Base-by-base conservation (phyloP, 30 jellyfish, hydroid and myxozoan genomes). In the Turritopsis rubra region DNA sequence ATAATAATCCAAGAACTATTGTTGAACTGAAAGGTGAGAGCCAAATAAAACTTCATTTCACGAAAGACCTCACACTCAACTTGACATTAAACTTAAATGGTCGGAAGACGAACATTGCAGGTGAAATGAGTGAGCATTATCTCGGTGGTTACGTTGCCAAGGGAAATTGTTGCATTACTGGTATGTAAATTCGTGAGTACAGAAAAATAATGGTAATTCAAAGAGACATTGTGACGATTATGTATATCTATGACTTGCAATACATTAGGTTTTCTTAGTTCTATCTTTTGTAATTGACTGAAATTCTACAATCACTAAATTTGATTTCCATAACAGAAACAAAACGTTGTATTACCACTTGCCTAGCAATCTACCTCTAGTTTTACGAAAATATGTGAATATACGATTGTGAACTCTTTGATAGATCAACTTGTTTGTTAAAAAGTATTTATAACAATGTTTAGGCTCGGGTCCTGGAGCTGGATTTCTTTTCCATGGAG, bases 401-500 rank as follows among this genome's bases (percentile, higher is more conserved):
- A n/a, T n/a, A n/a, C n/a, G n/a, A n/a, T n/a, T n/a, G n/a, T n/a
- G n/a, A n/a, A n/a, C n/a, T n/a, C n/a, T n/a, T n/a, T n/a, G n/a
- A n/a, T n/a, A n/a, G n/a, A n/a, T n/a, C n/a, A 68, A 68, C 30
- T 9, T 19, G 9, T 68, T 7, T 68, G 77, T 68, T n/a, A 60
- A 18, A 18, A 60, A 0, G 21, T 60, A 60, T 22, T 68, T 68
- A 7, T 68, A 68, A 1, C 28, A 7, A 68, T 68, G 16, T 68
- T 68, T 27, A 68, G 77, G 77, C 19, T n/a, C 77, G 8, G 77
- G 77, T 23, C 77, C 77, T 7, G 77, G 77, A 27, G 77, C 22
- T 68, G 77, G 77, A 1, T 68, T 68, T 68, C 30, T 68, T n/a
- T 68, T 68, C 30, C 77, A 68, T 68, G 77, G 77, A 23, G 77